Base-by-base conservation (phyloP, 2,797 vertebrate species). In the Pipistrellus nathusii region DNA sequence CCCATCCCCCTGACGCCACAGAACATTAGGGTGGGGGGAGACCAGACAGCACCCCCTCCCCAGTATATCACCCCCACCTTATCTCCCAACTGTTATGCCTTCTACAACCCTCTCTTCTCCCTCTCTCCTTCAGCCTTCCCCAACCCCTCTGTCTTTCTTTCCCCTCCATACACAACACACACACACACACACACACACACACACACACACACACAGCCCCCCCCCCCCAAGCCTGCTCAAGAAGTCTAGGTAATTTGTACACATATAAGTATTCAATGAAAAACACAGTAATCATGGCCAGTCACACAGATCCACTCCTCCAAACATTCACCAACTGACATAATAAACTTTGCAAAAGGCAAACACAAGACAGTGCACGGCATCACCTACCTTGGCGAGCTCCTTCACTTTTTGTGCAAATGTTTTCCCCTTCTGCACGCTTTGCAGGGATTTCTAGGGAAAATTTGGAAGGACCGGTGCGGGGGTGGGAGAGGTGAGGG, bases 341-440 rank as follows among this genome's bases (percentile, higher is more conserved):
- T 93, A 92, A 92, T 97, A 96, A 98, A 98, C 98, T 98, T 98
- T 96, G 97, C 97, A 96, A 96, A 98, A 97, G 93, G 97, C 92
- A 96, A 96, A 96, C 96, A 96, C 96, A 97, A 97, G 93, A 85
- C 96, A 87, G 94, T 91, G 94, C 96, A 97, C 41, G 71, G 96
- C 97, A 96, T 87, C 96, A 98, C 98, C 98, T 98, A 98, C 98
- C 98, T 98, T 98, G 95, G 93, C 98, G 97, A 98, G 98, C 98
- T 98, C 98, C 98, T 98, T 97, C 98, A 98, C 98, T 98, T 98
- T 97, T 97, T 97, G 96, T 93, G 98, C 97, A 98, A 98, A 98
- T 78, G 97, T 95, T 96, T 97, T 97, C 95, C 95, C 96, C 96
- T 97, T 97, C 97, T 97, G 93, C 97, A 96, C 86, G 97, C 97